A percentile compares a stretch with the other conserved stretches of the same genome.
These are phyloP conservation scores for Barnardius zonarius DNA, from an alignment of 2,113 vertebrate genomes.

Conservation along the genomic window DNA sequence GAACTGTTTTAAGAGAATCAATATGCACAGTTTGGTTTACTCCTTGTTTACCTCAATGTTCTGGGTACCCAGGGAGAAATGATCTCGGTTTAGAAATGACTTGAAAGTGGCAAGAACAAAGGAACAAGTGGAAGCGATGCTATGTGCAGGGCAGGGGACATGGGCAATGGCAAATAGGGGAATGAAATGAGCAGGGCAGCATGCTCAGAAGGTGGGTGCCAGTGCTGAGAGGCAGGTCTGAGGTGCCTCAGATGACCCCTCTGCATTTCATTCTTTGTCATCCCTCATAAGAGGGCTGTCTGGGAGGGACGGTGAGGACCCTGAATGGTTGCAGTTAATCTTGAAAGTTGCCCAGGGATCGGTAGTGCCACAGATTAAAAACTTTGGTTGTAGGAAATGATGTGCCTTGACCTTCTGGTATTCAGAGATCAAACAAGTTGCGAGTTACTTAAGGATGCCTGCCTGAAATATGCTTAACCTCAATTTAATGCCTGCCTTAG, in stretches of 20 bases:
- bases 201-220: not conserved
- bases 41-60: not conserved
- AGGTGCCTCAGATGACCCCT: not conserved
- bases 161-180: not conserved
- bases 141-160: not conserved
- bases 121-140: not conserved
- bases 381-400: not conserved
- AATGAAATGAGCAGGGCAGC: not conserved
- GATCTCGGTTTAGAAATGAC: not conserved
- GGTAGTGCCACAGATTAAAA: not conserved
- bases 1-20: not conserved
- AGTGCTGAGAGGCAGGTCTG: not conserved
- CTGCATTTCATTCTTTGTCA: not conserved
- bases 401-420: not conserved
- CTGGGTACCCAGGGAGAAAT: not conserved
- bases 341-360: slow-evolving; percentile 16
- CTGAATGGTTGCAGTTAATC: not conserved
- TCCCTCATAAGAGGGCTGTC: not conserved
- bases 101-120: not conserved
- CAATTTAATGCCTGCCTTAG: not conserved
- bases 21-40: not conserved
- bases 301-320: not conserved
- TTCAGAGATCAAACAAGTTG: not conserved
- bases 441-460: not conserved
- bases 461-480: not conserved